Evolutionary conservation across 1,140 invertebrate species (phyloP).

Genomic region (Phthorimaea operculella): DNA sequence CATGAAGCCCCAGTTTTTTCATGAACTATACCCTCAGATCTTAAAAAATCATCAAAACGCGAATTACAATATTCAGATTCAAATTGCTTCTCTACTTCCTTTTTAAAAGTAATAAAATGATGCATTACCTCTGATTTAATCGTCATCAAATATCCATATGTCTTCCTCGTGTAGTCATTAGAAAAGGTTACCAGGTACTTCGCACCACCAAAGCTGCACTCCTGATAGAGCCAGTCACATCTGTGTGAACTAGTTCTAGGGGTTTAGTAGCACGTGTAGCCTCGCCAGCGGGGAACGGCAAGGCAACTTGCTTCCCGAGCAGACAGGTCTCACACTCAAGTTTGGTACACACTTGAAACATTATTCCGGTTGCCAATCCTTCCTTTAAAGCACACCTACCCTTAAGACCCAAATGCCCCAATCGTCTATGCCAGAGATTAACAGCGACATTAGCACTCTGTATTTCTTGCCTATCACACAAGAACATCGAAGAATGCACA

Average conservation of each 20-base stretch:
- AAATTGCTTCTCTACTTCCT: constrained; percentile 32
- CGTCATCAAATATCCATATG: constrained; percentile 34
- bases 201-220: constrained; percentile 8
- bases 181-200: constrained; percentile 38
- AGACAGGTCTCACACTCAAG: constrained; percentile 7
- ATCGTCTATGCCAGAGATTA: neutral
- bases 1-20: neutral
- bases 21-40: neutral
- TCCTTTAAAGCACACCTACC: constrained; percentile 4
- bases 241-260: constrained; percentile 8
- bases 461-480: constrained; percentile 1
- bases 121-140: constrained; percentile 29
- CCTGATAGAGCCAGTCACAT: constrained; percentile 1
- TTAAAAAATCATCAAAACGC: neutral
- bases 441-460: constrained; percentile 1
- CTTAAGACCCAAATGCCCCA: neutral
- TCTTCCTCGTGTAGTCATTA: constrained; percentile 24
- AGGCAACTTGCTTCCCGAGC: neutral
- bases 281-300: neutral
- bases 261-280: neutral
- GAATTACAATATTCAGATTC: constrained; percentile 13
- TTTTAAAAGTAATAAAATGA: constrained; percentile 29
- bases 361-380: neutral
- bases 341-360: neutral
- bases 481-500: constrained; percentile 7